phyloP scores from a whole-genome alignment of 23 tunicate genomes.

The Halocynthia aurantium region DNA sequence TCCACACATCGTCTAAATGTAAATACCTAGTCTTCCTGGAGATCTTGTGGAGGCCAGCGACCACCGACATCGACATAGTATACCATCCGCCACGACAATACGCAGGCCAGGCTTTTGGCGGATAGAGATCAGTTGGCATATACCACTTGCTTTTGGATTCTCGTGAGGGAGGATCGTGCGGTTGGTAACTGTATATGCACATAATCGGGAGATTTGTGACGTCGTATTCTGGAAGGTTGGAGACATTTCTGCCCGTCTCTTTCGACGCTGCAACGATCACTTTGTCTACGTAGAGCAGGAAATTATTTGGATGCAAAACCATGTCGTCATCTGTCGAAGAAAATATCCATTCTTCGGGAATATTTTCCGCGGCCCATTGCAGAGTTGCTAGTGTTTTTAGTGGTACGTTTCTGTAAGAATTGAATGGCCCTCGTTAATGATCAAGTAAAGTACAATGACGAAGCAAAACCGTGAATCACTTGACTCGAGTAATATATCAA shows the following conservation, averaged over 20 bases:
- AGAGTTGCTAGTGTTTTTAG: conserved; percentile 58
- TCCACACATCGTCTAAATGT: conserved; percentile 52
- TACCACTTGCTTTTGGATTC: conserved; percentile 32
- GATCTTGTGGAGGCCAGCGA: conserved; percentile 18
- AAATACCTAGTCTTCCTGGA: conserved; percentile 23
- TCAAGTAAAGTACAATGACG: too few relatives aligned
- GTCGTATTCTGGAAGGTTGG: conserved; percentile 20
- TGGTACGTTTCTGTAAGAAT: conserved; percentile 39
- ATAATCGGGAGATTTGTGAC: conserved; percentile 21
- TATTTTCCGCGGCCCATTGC: conserved; percentile 50
- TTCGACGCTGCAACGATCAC: background rate
- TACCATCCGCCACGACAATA: conserved; percentile 53
- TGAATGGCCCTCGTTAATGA: too few relatives aligned
- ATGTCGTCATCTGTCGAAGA: conserved; percentile 73
- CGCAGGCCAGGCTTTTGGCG: conserved; percentile 30
- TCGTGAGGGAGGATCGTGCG: conserved; percentile 24
- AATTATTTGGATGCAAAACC: conserved; percentile 34
- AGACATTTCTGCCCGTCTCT: background rate
- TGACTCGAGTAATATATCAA: too few relatives aligned
- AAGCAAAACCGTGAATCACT: too few relatives aligned
- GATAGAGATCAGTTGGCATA: conserved; percentile 27
- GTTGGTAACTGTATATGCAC: conserved; percentile 40
- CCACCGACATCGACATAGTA: conserved; percentile 25
- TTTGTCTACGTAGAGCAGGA: conserved; percentile 30
- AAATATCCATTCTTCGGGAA: conserved; percentile 26